A percentile compares a stretch with the other conserved stretches of the same genome.
Evolutionary conservation across 2,797 vertebrate genomes (phyloP).

Genomic region (Champsocephalus gunnari): DNA sequence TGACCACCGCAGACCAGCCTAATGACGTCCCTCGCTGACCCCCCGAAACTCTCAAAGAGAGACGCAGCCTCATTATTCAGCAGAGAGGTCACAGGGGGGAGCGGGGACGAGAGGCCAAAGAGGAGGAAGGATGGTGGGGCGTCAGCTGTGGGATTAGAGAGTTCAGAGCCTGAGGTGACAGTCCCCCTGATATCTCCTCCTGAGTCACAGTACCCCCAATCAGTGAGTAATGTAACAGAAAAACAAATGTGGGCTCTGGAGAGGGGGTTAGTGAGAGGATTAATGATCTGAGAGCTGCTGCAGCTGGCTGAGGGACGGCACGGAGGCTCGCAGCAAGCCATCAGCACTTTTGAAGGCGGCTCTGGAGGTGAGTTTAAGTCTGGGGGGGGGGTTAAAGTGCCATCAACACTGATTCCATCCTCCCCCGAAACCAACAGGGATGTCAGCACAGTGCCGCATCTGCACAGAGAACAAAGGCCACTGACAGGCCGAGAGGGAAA

Average conservation of each 20-base stretch:
- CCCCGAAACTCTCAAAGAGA: slow-evolving; percentile 67
- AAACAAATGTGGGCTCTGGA: slow-evolving; percentile 58
- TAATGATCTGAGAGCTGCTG: slow-evolving; percentile 72
- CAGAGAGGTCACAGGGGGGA: slow-evolving; percentile 60
- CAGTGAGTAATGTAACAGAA: slow-evolving; percentile 65
- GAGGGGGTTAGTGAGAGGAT: slow-evolving; percentile 53
- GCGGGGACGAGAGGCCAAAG: slow-evolving; percentile 40
- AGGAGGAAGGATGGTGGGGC: slow-evolving; percentile 48
- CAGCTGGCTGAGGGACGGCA: slow-evolving; percentile 66
- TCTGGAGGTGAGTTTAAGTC: slow-evolving; percentile 63
- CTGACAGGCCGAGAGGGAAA: slow-evolving; percentile 45
- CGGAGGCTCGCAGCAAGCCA: slow-evolving; percentile 56
- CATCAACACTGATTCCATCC: slow-evolving; percentile 66
- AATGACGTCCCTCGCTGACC: slow-evolving; percentile 79
- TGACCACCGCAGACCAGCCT: slow-evolving; percentile 80
- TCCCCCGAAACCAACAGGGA: slow-evolving; percentile 74
- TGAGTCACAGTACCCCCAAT: slow-evolving; percentile 58
- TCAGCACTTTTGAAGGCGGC: slow-evolving; percentile 48
- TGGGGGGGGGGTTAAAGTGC: slow-evolving; percentile 55
- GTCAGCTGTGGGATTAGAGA: slow-evolving; percentile 12
- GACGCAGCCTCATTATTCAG: slow-evolving; percentile 72
- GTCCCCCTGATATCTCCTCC: slow-evolving; percentile 44
- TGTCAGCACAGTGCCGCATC: slow-evolving; percentile 69
- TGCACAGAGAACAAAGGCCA: slow-evolving; percentile 76
- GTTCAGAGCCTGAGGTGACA: slow-evolving; percentile 43